phyloP scores from a whole-genome alignment of 2,113 vertebrate species.

The Pyrgilauda ruficollis region DNA sequence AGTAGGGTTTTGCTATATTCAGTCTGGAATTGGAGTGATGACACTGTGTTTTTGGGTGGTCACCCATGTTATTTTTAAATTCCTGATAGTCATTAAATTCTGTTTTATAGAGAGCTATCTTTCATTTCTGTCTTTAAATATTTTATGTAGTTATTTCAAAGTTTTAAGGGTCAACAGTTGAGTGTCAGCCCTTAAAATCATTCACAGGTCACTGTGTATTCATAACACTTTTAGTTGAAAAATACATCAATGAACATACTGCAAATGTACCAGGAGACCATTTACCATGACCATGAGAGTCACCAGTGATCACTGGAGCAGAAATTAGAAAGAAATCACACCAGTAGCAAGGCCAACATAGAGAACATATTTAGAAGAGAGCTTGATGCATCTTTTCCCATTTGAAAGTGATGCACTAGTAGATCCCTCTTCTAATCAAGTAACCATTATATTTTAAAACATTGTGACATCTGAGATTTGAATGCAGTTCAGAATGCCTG shows the following conservation, averaged over 20 bases:
- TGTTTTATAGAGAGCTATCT: not conserved
- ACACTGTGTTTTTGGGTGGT: not conserved
- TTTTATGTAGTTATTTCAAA: slow-evolving; percentile 16
- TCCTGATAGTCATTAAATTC: not conserved
- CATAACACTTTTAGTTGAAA: not conserved
- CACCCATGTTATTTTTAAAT: not conserved
- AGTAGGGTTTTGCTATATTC: not conserved
- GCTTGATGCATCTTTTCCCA: not conserved
- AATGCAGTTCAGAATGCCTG: not conserved
- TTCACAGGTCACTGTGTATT: slow-evolving; percentile 18
- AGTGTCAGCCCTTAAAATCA: not conserved
- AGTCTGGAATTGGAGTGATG: not conserved
- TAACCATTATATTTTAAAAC: not conserved
- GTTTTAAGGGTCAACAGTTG: slow-evolving; percentile 31
- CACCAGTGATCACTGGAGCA: not conserved
- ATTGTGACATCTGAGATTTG: not conserved
- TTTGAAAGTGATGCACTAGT: not conserved
- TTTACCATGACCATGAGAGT: not conserved
- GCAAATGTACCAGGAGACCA: not conserved
- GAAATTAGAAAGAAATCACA: not conserved
- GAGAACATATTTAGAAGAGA: not conserved
- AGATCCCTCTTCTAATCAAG: not conserved
- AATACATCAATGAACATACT: not conserved
- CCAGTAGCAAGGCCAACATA: not conserved
- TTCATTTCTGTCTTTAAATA: slow-evolving; percentile 15